Percentiles rank a stretch among this genome's conserved stretches.
Evolutionary conservation across 1,140 invertebrate species (phyloP).

Genomic region (Capitella teleta): DNA sequence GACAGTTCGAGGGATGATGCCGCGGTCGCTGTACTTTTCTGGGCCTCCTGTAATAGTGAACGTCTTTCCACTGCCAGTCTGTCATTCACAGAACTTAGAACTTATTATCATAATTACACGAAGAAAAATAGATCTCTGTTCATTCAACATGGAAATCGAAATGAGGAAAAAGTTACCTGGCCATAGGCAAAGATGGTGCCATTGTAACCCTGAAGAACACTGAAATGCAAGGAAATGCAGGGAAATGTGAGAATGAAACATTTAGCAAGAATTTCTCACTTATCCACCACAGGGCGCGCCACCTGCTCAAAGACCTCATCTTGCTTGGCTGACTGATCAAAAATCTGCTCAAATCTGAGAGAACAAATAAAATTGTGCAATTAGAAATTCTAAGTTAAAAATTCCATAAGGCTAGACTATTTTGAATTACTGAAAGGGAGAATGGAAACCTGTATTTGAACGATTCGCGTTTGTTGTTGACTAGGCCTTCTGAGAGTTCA

Average conservation of each 20-base stretch:
- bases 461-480: constrained; percentile 42
- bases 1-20: constrained; percentile 41
- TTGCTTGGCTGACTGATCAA: constrained; percentile 35
- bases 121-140: neutral
- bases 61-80: constrained; percentile 45
- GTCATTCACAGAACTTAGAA: neutral
- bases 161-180: constrained; percentile 23
- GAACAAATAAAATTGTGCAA: constrained; percentile 1
- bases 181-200: constrained; percentile 45
- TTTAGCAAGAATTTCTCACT: constrained; percentile 22
- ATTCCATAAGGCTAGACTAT: neutral
- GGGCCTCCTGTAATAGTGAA: constrained; percentile 44
- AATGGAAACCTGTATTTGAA: constrained; percentile 36
- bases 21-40: constrained; percentile 36
- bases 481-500: constrained; percentile 33
- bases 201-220: constrained; percentile 41
- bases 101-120: neutral
- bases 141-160: neutral
- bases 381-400: neutral
- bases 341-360: constrained; percentile 35
- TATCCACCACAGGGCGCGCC: constrained; percentile 39
- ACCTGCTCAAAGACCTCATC: constrained; percentile 40
- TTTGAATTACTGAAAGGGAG: neutral
- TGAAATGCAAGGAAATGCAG: constrained; percentile 14
- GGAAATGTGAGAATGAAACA: neutral